These are phyloP conservation scores for Mythimna impura DNA, from an alignment of 2,888 invertebrate genomes.

Conservation along the genomic window DNA sequence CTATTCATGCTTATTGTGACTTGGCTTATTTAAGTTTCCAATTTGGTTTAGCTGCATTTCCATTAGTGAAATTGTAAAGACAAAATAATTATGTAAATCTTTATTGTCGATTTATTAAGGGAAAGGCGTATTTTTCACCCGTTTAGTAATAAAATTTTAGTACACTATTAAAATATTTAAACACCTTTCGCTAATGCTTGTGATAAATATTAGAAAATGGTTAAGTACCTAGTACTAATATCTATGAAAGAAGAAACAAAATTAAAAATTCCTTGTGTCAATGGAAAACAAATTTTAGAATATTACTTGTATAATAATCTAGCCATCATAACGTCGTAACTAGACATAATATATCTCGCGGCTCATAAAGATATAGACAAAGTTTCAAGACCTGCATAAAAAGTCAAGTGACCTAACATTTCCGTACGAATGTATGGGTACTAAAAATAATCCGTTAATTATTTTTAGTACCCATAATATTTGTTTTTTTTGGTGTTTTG, in stretches of 20 bases:
- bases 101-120: conserved; percentile 8
- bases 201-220: conserved; percentile 24
- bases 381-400: conserved; percentile 8
- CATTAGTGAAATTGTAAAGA: background rate
- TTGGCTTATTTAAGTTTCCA: background rate
- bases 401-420: background rate
- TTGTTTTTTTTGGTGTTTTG: background rate
- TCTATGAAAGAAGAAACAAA: background rate
- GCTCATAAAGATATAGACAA: background rate
- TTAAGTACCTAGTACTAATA: background rate
- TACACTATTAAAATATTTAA: conserved; percentile 39
- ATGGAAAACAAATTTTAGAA: background rate
- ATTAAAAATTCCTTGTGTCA: background rate
- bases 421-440: no score
- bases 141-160: conserved; percentile 35
- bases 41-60: background rate
- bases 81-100: conserved; percentile 17
- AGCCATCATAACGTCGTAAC: conserved; percentile 1
- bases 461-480: background rate
- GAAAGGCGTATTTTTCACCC: conserved; percentile 24
- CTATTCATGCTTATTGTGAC: no score
- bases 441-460: no score
- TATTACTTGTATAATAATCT: background rate
- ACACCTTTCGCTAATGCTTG: conserved; percentile 18
- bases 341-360: background rate